Evolutionary conservation across 1,140 invertebrate genomes (phyloP).

Genomic region (Pseudomyrmex flavicornis): DNA sequence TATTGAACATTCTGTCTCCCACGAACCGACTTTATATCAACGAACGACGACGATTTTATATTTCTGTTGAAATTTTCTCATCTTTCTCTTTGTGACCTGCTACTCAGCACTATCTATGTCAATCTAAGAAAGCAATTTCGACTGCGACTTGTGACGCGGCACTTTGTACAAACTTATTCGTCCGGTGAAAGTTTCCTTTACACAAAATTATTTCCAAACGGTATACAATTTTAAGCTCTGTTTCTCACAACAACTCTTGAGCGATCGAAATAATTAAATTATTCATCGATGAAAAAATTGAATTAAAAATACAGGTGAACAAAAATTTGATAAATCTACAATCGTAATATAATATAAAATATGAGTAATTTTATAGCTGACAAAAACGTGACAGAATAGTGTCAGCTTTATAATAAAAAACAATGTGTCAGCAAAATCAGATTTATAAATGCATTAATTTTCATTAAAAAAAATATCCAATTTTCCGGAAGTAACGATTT

Average conservation of each 20-base stretch:
- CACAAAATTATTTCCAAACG: background rate
- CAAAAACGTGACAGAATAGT: too few relatives aligned
- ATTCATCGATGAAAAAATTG: background rate
- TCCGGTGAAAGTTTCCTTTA: background rate
- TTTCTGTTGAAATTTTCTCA: background rate
- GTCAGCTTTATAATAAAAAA: too few relatives aligned
- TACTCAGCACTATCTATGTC: constrained; percentile 12
- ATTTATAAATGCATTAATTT: background rate
- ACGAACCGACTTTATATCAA: background rate
- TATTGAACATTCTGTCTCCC: background rate
- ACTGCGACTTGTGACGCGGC: constrained; percentile 32
- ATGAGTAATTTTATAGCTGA: too few relatives aligned
- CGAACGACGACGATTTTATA: background rate
- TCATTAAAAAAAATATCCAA: background rate
- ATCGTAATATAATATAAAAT: background rate
- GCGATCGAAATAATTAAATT: background rate
- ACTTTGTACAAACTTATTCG: constrained; percentile 26
- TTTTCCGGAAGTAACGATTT: background rate
- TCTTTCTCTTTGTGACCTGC: background rate
- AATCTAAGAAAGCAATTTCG: background rate
- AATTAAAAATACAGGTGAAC: background rate
- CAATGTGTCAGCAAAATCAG: background rate
- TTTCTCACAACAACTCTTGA: background rate
- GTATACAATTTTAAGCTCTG: background rate
- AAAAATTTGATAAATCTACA: constrained; percentile 1